Base-by-base conservation (phyloP, 2,888 invertebrate genomes). In the Thelaira solivaga region DNA sequence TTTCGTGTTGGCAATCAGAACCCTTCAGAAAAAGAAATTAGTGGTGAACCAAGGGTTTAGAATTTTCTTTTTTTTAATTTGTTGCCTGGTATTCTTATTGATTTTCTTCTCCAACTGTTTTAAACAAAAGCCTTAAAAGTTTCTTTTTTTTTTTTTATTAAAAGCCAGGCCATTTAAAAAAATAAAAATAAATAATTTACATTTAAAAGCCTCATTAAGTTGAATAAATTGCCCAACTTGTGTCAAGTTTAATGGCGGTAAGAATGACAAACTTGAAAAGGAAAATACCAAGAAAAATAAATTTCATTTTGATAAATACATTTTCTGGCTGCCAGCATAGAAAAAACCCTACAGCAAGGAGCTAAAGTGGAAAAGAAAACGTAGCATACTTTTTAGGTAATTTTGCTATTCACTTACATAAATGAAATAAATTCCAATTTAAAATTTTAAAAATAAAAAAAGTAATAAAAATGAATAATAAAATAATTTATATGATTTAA, bases 101-200 rank as follows among this genome's bases (percentile, higher is more conserved):
- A n/a, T n/a, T n/a, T n/a, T n/a, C n/a, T n/a, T n/a, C n/a, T n/a
- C n/a, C n/a, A n/a, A n/a, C n/a, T n/a, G n/a, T n/a, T n/a, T n/a
- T n/a, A n/a, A n/a, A n/a, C n/a, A n/a, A 26, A 4, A 26, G 4
- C 26, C 26, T 6, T 26, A 26, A 26, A 26, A 26, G 6, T 26
- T 26, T 26, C n/a, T n/a, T n/a, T n/a, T n/a, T n/a, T n/a, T 6
- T 6, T 5, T 5, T 26, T 26, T 26, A 26, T 6, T 26, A 26
- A 26, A 26, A n/a, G 13, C 5, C 24, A n/a, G 24, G 5, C 24
- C 24, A 53, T 4, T 13, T 24, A 39, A 13, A 22, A 13, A 55
- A 55, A 55, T 4, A 24, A 39, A 39, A 13, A 22, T 24, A 55
- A 55, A 55, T 55, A 55, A 36, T 55, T 55, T 55, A 24, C 36